These are phyloP conservation scores for Lepetodrilus schrolli DNA, from an alignment of 2,888 invertebrate genomes.

Conservation along the genomic window DNA sequence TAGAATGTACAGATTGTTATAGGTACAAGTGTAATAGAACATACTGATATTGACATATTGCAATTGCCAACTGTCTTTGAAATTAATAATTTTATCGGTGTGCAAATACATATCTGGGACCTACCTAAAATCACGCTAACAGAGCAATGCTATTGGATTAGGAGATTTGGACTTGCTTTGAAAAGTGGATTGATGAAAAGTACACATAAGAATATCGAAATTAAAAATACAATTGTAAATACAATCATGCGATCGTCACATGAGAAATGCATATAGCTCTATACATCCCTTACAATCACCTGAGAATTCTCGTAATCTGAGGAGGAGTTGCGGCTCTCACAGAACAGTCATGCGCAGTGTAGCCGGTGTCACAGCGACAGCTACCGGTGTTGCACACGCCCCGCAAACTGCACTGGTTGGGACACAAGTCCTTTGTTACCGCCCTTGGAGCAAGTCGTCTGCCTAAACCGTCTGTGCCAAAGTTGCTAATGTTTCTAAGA, in stretches of 20 bases:
- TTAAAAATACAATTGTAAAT: not conserved
- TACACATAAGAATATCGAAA: too few relatives aligned
- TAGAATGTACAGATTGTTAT: too few relatives aligned
- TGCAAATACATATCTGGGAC: too few relatives aligned
- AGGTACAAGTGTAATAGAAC: too few relatives aligned
- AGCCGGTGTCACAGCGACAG: constrained; percentile 36
- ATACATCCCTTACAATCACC: constrained; percentile 24
- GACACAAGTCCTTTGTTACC: constrained; percentile 38
- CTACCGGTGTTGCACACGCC: constrained; percentile 36
- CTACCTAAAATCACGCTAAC: too few relatives aligned
- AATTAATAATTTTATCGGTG: too few relatives aligned
- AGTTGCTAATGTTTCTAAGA: constrained; percentile 34
- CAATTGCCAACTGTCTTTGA: too few relatives aligned
- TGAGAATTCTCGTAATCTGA: constrained; percentile 30
- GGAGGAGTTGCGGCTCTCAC: constrained; percentile 28
- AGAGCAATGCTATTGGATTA: too few relatives aligned
- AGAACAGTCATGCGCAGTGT: constrained; percentile 37
- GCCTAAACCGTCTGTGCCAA: constrained; percentile 31
- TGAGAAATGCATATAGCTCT: not conserved
- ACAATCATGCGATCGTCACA: not conserved
- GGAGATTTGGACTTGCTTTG: too few relatives aligned
- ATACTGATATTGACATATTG: too few relatives aligned
- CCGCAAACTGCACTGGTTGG: constrained; percentile 39
- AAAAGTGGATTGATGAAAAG: too few relatives aligned
- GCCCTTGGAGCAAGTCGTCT: constrained; percentile 33